Evolutionary conservation across 1,140 invertebrate genomes (phyloP).

Genomic region (Dermatophagoides farinae): DNA sequence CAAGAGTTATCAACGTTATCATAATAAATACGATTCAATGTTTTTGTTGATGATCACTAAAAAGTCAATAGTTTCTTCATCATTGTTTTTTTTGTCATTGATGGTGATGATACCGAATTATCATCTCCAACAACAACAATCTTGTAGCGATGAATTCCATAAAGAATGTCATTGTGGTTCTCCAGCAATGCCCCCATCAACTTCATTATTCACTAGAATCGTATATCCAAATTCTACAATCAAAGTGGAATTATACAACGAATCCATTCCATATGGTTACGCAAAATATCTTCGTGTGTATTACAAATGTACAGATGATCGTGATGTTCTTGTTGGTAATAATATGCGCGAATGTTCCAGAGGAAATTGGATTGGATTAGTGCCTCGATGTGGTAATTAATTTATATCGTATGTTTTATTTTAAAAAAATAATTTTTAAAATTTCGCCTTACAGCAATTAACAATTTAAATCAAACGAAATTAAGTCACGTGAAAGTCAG

Average conservation of each 20-base stretch:
- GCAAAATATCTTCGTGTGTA: not conserved
- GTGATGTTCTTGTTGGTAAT: conserved; percentile 5
- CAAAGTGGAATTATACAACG: not conserved
- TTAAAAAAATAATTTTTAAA: not conserved
- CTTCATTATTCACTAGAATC: not conserved
- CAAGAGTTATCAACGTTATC: too few relatives aligned
- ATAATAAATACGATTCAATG: too few relatives aligned
- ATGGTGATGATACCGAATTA: not conserved
- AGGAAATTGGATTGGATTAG: not conserved
- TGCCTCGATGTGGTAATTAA: conserved; percentile 3
- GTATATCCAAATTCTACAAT: not conserved
- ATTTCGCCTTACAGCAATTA: not conserved
- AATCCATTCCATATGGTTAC: conserved; percentile 4
- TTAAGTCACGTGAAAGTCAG: not conserved
- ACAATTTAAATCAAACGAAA: not conserved
- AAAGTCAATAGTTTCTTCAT: too few relatives aligned
- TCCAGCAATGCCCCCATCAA: not conserved
- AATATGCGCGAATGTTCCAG: not conserved
- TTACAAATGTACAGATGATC: not conserved
- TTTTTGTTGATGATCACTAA: too few relatives aligned
- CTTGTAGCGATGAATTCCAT: not conserved
- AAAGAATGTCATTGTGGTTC: conserved; percentile 8
- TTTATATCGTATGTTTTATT: not conserved
- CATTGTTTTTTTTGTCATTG: too few relatives aligned
- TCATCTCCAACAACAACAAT: not conserved